Base-by-base conservation (phyloP, 1,140 invertebrate genomes). In the Thrips palmi region DNA sequence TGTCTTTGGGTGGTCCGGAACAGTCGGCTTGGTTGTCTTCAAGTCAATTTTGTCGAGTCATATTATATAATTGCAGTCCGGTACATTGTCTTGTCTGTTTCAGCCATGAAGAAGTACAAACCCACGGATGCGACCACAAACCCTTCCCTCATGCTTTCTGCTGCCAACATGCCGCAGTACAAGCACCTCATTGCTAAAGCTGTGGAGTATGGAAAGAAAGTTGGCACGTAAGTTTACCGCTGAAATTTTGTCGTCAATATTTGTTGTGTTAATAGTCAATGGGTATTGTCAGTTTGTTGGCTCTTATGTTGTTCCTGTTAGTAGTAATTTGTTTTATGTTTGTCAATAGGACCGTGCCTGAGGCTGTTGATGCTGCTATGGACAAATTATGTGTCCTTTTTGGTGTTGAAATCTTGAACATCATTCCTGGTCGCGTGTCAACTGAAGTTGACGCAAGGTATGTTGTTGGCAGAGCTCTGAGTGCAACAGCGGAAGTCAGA, bases 51-150 rank as follows among this genome's bases (percentile, higher is more conserved):
- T n/a, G n/a, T n/a, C n/a, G n/a, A n/a, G n/a, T n/a, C n/a, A n/a
- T n/a, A n/a, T n/a, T n/a, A n/a, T n/a, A n/a, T n/a, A n/a, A n/a
- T n/a, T n/a, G n/a, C n/a, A n/a, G n/a, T n/a, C n/a, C n/a, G n/a
- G n/a, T n/a, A n/a, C n/a, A n/a, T n/a, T n/a, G n/a, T n/a, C n/a
- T n/a, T n/a, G n/a, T 44, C 50, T 44, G 40, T 60, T 65, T 45
- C 53, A 94, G 92, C 85, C 2, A 97, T 99, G 72, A 81, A 89
- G 56, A 74, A 82, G 47, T 98, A 92, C 60, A 84, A 91, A 55
- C 94, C 94, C 8, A 96, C 87, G n/a, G 94, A 99, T 80, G 93
- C 93, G 11, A 99, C 96, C 0, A 99, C 96, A 15, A 99, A 99
- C 63, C 94, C 96, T 6, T 97, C 93, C 2, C 64, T 99, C 2